Base-by-base conservation (phyloP, 2,888 invertebrate genomes). In the Nesidiocoris tenuis region DNA sequence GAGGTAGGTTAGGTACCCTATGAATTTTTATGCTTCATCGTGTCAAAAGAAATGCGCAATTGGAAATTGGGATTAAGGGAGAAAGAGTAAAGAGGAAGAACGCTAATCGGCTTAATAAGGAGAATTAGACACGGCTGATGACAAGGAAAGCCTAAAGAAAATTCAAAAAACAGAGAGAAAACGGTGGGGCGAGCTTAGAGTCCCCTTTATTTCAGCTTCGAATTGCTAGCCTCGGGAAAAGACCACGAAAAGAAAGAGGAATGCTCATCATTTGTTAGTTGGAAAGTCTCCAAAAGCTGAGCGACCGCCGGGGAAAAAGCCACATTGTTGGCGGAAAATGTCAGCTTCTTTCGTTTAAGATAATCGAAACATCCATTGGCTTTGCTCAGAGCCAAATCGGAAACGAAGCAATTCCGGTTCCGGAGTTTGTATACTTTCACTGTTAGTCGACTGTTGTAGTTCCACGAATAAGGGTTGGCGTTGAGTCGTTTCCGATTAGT, bases 251-350 rank as follows among this genome's bases (percentile, higher is more conserved):
- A 39, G 39, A 39, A 39, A 3, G 12, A 39, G 39, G 12, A 39
- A 39, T 3, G 59, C 59, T 59, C 59, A 59, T 59, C 59, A 59
- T 59, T 59, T 59, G n/a, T n/a, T 18, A 9, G 59, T 59, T 59
- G 59, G 59, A 59, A 59, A 59, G 59, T 59, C 59, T 59, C 59
- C 59, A 39, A 39, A 39, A 39, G 39, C 39, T 12, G 39, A 12
- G n/a, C n/a, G n/a, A n/a, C 3, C 5, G 39, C 39, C 12, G 39
- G 12, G 39, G 12, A 12, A 39, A 12, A 7, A 7, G 39, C 39
- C 39, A 7, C 39, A n/a, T n/a, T 39, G 39, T 39, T 39, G 12
- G 39, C 39, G 12, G 39, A 39, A 39, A 39, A 12, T 3, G 39
- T 3, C 39, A 39, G 3, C 39, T 39, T 39, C 39, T 39, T 12